Evolutionary conservation across 35 echinoderm and acorn worm species (phyloP).

Genomic region (Nesometra sesokonis): DNA sequence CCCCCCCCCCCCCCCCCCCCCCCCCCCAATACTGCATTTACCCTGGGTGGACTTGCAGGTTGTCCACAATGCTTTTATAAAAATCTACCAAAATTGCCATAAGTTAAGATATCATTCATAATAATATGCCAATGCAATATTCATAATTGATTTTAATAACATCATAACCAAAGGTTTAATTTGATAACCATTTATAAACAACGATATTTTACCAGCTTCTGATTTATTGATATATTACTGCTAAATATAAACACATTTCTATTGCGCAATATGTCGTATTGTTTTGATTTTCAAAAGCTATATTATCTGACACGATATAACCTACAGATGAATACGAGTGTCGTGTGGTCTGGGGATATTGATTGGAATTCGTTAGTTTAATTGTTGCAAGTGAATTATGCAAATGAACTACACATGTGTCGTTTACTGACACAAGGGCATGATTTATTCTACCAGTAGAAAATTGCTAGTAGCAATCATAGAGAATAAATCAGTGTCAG

Average conservation of each 20-base stretch:
- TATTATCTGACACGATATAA: neutral
- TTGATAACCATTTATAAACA: neutral
- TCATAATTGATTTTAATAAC: no score
- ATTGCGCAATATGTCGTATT: neutral
- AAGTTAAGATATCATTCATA: no score
- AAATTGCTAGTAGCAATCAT: no score
- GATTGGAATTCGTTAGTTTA: neutral
- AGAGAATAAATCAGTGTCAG: no score
- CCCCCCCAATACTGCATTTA: no score
- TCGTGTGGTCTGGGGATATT: neutral
- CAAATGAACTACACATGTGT: neutral
- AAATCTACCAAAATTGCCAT: no score
- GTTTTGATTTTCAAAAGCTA: neutral
- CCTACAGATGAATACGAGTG: neutral
- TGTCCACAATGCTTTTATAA: no score
- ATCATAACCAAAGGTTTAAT: no score
- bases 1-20: no score
- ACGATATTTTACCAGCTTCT: neutral
- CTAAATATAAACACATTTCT: neutral
- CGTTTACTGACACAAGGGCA: neutral
- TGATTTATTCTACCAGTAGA: neutral
- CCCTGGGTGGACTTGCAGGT: no score
- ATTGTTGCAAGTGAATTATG: neutral
- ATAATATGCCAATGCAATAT: no score
- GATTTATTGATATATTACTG: neutral